These are phyloP conservation scores for Meriones unguiculatus DNA, from an alignment of 2,113 vertebrate species.

Conservation along the genomic window DNA sequence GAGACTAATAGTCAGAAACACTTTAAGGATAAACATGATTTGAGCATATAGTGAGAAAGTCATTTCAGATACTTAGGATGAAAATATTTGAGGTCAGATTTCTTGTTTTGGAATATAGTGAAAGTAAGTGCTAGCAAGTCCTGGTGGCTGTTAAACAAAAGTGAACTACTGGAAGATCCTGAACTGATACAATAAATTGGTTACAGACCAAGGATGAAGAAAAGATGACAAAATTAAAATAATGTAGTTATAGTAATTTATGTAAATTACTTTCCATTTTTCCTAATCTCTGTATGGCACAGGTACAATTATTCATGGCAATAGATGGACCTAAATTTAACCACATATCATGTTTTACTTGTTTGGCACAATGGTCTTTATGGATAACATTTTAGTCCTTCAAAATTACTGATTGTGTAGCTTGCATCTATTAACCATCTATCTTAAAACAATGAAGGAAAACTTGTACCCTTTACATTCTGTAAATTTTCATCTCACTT, in stretches of 20 bases:
- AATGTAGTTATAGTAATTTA: background rate
- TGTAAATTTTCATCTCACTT: background rate
- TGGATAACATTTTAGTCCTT: background rate
- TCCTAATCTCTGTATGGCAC: background rate
- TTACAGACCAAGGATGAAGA: background rate
- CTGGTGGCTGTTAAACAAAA: background rate
- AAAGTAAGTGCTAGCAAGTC: background rate
- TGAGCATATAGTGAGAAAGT: background rate
- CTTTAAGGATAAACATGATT: background rate
- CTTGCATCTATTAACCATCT: background rate
- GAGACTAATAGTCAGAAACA: background rate
- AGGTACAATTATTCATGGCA: background rate
- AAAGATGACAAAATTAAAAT: constrained; percentile 6
- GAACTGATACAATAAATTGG: background rate
- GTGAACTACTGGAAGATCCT: background rate
- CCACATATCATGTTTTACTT: background rate
- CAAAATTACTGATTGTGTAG: background rate
- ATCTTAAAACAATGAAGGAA: background rate
- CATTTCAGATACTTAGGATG: background rate
- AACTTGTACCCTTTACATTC: background rate
- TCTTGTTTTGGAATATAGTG: background rate
- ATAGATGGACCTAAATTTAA: background rate
- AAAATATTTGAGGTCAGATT: no score
- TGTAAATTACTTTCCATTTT: constrained; percentile 23
- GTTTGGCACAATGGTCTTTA: background rate